A percentile compares a stretch with the other conserved stretches of the same genome.
Conservation (phyloP, 2,888 invertebrate genomes). For the Nasonia oneida region DNA sequence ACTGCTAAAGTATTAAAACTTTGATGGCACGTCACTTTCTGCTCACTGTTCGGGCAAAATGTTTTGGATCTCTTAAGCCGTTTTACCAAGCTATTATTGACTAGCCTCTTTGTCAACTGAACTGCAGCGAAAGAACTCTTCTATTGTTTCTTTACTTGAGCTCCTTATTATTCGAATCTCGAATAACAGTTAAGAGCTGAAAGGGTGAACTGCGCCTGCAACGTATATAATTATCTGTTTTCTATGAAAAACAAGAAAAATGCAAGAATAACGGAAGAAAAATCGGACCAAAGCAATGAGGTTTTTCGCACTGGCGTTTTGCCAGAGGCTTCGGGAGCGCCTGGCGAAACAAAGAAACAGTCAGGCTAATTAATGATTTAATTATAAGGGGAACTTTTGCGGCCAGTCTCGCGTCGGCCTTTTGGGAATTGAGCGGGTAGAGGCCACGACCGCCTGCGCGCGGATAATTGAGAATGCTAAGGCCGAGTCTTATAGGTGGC, state of each 20-base stretch:
- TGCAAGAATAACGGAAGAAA: neutral
- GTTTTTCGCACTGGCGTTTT: neutral
- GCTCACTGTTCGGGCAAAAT: constrained; percentile 68
- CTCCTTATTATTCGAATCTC: neutral
- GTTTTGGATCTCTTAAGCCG: constrained; percentile 74
- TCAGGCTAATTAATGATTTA: constrained; percentile 75
- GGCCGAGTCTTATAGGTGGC: constrained; percentile 60
- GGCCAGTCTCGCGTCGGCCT: constrained; percentile 66
- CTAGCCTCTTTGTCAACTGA: neutral
- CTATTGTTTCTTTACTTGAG: neutral
- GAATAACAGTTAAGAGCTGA: neutral
- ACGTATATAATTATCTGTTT: neutral
- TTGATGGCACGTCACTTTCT: constrained; percentile 76
- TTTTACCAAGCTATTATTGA: constrained; percentile 69
- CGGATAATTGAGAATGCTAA: constrained; percentile 75
- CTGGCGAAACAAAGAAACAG: constrained; percentile 24
- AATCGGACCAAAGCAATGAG: neutral
- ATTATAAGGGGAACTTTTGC: constrained; percentile 73
- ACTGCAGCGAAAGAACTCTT: neutral
- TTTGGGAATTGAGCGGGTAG: constrained; percentile 63
- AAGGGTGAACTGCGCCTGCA: neutral
- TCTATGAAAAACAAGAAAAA: neutral
- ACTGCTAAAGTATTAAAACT: constrained; percentile 75
- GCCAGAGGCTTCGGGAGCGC: neutral
- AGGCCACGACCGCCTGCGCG: constrained; percentile 62